Conservation (phyloP, 2,888 invertebrate genomes). For the Microplitis deprimator region DNA sequence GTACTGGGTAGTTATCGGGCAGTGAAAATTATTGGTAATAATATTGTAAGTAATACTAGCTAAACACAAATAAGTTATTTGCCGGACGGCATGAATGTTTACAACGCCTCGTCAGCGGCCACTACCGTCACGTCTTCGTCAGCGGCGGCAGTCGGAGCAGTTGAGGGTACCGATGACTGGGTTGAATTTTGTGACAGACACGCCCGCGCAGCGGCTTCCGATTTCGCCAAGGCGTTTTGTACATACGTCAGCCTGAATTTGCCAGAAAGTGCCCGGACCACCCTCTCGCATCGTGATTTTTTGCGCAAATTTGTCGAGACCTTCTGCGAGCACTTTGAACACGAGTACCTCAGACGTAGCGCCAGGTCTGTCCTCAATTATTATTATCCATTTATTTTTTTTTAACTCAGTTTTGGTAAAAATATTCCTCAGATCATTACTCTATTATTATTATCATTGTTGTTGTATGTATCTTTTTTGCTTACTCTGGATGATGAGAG, state of each 20-base stretch:
- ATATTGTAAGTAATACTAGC: too few species aligned
- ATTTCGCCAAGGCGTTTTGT: slow-evolving; percentile 90
- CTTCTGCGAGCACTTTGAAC: slow-evolving; percentile 89
- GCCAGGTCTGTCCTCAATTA: slow-evolving; percentile 58
- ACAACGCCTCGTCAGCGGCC: slow-evolving; percentile 52
- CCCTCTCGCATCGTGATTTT: slow-evolving; percentile 84
- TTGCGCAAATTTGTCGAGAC: slow-evolving; percentile 87
- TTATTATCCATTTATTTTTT: background rate
- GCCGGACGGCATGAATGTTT: slow-evolving; percentile 55
- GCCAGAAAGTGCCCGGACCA: slow-evolving; percentile 78
- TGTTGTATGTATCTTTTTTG: background rate
- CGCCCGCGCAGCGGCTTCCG: slow-evolving; percentile 86
- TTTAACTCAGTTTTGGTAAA: background rate
- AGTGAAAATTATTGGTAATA: too few species aligned
- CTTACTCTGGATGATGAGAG: background rate
- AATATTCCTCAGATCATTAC: background rate
- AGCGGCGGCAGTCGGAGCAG: slow-evolving; percentile 67
- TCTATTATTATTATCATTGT: slow-evolving; percentile 16
- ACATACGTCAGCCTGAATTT: slow-evolving; percentile 82
- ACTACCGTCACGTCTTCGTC: slow-evolving; percentile 20
- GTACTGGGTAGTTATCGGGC: too few species aligned
- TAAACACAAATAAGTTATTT: background rate
- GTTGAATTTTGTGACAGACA: slow-evolving; percentile 90
- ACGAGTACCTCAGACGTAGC: slow-evolving; percentile 78
- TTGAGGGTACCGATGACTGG: slow-evolving; percentile 81